These are phyloP conservation scores for Phasianus colchicus DNA, from an alignment of 2,113 vertebrate genomes.

Conservation along the genomic window DNA sequence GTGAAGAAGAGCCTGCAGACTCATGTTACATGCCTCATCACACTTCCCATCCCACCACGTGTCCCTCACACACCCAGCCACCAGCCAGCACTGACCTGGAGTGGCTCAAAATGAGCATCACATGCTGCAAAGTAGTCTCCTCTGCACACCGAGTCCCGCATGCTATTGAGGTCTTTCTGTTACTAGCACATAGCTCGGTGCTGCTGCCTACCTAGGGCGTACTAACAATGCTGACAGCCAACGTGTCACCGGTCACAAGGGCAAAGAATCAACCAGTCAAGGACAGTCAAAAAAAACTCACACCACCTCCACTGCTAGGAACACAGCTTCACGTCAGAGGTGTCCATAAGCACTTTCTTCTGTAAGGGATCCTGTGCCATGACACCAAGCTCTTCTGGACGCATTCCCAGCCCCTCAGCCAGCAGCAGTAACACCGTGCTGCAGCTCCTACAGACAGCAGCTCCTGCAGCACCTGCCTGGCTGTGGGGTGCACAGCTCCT, in stretches of 20 bases:
- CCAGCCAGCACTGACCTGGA: not conserved
- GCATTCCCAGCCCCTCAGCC: not conserved
- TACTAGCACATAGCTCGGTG: not conserved
- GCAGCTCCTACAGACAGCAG: not conserved
- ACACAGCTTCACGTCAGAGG: not conserved
- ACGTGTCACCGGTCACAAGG: not conserved
- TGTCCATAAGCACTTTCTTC: fast-evolving
- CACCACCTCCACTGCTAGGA: not conserved
- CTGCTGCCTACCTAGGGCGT: not conserved
- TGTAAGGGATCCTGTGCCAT: not conserved
- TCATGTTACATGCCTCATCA: not conserved
- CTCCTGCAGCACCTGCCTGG: not conserved
- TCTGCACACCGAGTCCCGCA: not conserved
- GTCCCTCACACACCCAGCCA: not conserved
- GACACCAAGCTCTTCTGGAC: not conserved
- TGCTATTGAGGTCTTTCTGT: not conserved
- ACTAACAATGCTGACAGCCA: not conserved
- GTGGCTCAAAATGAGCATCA: not conserved
- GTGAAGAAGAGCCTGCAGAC: not conserved
- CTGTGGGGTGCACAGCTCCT: not conserved
- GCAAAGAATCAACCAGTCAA: not conserved
- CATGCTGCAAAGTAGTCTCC: not conserved
- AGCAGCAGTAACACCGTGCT: not conserved
- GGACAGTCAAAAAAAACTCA: not conserved
- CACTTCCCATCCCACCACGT: not conserved